Evolutionary conservation across 2,888 invertebrate species (phyloP).

Genomic region (Yponomeuta sedellus): DNA sequence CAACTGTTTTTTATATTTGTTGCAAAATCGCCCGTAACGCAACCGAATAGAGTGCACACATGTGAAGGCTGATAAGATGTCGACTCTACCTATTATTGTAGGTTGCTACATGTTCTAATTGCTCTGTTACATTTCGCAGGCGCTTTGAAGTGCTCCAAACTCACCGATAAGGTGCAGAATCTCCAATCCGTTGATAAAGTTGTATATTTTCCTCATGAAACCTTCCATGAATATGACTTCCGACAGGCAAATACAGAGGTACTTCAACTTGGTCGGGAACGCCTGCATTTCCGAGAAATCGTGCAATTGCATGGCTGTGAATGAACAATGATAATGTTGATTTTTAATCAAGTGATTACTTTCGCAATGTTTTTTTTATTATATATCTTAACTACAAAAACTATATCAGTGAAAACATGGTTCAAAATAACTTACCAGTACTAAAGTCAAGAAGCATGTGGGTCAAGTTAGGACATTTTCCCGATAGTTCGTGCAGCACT

Average conservation of each 20-base stretch:
- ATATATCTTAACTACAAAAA: too few relatives aligned
- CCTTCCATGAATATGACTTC: constrained; percentile 99
- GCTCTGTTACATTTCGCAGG: background rate
- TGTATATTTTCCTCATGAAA: constrained; percentile 99
- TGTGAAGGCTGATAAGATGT: too few relatives aligned
- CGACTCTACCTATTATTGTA: too few relatives aligned
- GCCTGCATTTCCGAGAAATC: constrained; percentile 99
- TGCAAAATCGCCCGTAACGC: too few relatives aligned
- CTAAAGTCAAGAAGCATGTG: constrained; percentile 98
- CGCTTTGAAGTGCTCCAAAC: background rate
- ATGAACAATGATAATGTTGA: background rate
- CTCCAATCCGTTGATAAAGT: constrained; percentile 98
- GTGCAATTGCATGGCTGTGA: constrained; percentile 95
- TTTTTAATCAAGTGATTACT: too few relatives aligned
- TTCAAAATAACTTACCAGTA: constrained; percentile 74
- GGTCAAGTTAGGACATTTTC: constrained; percentile 95
- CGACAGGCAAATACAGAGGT: constrained; percentile 96
- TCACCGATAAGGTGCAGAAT: constrained; percentile 96
- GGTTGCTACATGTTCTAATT: too few relatives aligned
- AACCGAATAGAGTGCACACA: too few relatives aligned
- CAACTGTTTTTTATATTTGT: too few relatives aligned
- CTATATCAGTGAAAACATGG: too few relatives aligned
- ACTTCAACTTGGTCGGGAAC: constrained; percentile 97
- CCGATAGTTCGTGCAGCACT: constrained; percentile 96
- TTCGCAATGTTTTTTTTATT: background rate